Percentiles rank a stretch among this genome's conserved stretches.
These are phyloP conservation scores for Parazoanthus darwini DNA, from an alignment of 92 coral and sea anemone species.

Conservation along the genomic window DNA sequence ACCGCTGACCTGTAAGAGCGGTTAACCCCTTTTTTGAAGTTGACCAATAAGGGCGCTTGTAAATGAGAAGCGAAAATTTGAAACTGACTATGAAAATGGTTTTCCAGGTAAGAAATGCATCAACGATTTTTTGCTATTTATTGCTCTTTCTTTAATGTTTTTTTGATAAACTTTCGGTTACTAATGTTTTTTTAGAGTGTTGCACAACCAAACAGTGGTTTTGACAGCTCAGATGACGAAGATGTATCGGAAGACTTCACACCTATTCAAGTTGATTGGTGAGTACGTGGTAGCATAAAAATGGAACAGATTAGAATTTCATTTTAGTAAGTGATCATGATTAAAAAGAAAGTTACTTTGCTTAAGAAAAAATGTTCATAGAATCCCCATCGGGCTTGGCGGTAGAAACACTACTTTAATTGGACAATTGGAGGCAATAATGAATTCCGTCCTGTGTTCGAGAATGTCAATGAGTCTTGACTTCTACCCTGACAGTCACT, in stretches of 20 bases:
- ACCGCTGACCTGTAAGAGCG: slow-evolving; percentile 19
- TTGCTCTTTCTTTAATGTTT: not conserved
- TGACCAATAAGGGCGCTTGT: slow-evolving; percentile 26
- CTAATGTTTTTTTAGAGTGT: slow-evolving; percentile 42
- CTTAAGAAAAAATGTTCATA: too few relatives aligned
- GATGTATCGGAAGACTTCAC: slow-evolving; percentile 52
- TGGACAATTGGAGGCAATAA: too few relatives aligned
- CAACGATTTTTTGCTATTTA: too few relatives aligned
- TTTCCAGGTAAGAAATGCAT: slow-evolving; percentile 1
- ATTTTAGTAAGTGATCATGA: not conserved
- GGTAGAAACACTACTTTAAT: too few relatives aligned
- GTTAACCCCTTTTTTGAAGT: not conserved
- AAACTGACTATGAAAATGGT: slow-evolving; percentile 23
- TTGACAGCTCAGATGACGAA: slow-evolving; percentile 84
- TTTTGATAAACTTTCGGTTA: not conserved
- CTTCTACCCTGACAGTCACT: too few relatives aligned
- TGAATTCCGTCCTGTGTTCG: too few relatives aligned
- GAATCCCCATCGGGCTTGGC: too few relatives aligned
- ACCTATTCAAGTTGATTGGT: slow-evolving; percentile 82
- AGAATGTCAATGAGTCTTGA: too few relatives aligned
- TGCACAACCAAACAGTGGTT: slow-evolving; percentile 52
- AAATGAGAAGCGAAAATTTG: not conserved
- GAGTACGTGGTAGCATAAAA: not conserved
- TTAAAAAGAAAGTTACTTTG: not conserved
- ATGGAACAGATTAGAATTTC: too few relatives aligned